phyloP scores from a whole-genome alignment of 2,888 invertebrate species.

The Tillus elongatus region DNA sequence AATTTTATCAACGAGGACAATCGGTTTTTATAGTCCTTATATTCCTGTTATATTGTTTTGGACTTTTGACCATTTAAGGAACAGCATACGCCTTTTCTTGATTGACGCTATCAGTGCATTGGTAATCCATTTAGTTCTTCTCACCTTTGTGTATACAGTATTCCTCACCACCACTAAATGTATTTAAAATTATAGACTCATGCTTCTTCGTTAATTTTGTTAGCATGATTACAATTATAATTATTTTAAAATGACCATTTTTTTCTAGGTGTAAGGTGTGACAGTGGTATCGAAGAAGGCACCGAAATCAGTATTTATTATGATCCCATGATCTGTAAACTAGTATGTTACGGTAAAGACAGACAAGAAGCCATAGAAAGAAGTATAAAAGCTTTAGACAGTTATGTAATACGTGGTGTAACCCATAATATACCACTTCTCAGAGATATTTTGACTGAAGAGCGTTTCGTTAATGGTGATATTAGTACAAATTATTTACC shows the following conservation, averaged over 20 bases:
- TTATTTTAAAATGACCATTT: too few relatives aligned
- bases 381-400: slow-evolving; percentile 46
- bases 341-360: slow-evolving; percentile 52
- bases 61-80: too few relatives aligned
- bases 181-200: too few relatives aligned
- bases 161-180: too few relatives aligned
- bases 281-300: slow-evolving; percentile 58
- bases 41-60: too few relatives aligned
- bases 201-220: too few relatives aligned
- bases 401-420: slow-evolving; percentile 54
- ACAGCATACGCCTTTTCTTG: too few relatives aligned
- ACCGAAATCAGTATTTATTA: slow-evolving; percentile 60
- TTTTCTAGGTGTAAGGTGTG: slow-evolving; percentile 48
- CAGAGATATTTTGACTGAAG: slow-evolving; percentile 52
- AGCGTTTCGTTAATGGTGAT: slow-evolving; percentile 44
- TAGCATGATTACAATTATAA: slow-evolving; percentile 9
- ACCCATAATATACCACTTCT: slow-evolving; percentile 56
- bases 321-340: slow-evolving; percentile 62
- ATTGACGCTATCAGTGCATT: too few relatives aligned
- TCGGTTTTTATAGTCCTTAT: too few relatives aligned
- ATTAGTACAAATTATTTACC: slow-evolving; percentile 55
- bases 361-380: slow-evolving; percentile 48
- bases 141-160: too few relatives aligned
- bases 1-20: too few relatives aligned
- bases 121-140: too few relatives aligned